Percentiles rank a stretch among this genome's conserved stretches.
phyloP scores from a whole-genome alignment of 2,888 invertebrate genomes.

The Argyresthia albistria region DNA sequence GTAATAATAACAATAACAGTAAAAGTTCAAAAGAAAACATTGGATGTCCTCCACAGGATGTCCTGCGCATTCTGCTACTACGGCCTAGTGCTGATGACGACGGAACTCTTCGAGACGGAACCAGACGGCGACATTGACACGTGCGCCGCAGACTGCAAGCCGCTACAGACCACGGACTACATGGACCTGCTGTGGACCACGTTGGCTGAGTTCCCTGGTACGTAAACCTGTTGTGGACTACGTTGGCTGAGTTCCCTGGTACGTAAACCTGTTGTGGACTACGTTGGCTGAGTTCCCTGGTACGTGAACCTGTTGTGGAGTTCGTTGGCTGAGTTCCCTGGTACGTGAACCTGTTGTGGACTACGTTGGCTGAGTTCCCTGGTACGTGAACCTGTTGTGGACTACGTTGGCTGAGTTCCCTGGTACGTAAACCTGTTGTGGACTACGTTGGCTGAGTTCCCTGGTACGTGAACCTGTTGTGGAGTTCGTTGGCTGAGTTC shows the following conservation, averaged over 20 bases:
- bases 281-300: conserved; percentile 96
- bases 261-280: conserved; percentile 7
- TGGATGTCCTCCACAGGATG: conserved; percentile 80
- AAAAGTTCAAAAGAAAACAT: no score
- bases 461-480: conserved; percentile 72
- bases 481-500: conserved; percentile 90
- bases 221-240: conserved; percentile 37
- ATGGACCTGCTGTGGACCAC: conserved; percentile 95
- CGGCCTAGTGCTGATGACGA: conserved; percentile 94
- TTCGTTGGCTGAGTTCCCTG: conserved; percentile 95
- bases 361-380: conserved; percentile 95
- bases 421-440: conserved; percentile 62
- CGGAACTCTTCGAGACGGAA: conserved; percentile 86
- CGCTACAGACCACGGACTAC: conserved; percentile 88
- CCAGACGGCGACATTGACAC: conserved; percentile 44
- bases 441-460: conserved; percentile 93
- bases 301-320: conserved; percentile 26
- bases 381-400: conserved; percentile 62
- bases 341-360: conserved; percentile 46
- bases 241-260: conserved; percentile 95
- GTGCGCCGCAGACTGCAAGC: conserved; percentile 78
- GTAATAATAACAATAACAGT: no score
- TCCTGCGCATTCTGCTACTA: conserved; percentile 96
- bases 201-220: conserved; percentile 93
- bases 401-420: conserved; percentile 95